A percentile compares a stretch with the other conserved stretches of the same genome.
phyloP scores from a whole-genome alignment of 2,888 invertebrate genomes.

The Cephus spinipes region DNA sequence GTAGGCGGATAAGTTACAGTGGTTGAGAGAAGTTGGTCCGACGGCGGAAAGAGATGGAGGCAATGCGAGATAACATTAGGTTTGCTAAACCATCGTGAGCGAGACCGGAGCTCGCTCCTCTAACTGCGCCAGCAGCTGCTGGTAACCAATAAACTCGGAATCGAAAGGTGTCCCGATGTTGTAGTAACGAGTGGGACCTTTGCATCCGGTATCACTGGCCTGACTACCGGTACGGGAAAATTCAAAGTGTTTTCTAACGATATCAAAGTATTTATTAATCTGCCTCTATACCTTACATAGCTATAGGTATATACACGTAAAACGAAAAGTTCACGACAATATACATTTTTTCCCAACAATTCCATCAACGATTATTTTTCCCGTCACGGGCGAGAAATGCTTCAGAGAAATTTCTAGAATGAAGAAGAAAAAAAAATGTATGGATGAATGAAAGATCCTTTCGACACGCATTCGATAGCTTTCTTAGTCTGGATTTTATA shows the following conservation, averaged over 20 bases:
- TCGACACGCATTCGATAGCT: neutral
- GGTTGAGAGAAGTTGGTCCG: constrained; percentile 13
- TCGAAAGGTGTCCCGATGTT: constrained; percentile 17
- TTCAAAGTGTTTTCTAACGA: neutral
- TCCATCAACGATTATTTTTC: neutral
- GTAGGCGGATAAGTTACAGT: constrained; percentile 27
- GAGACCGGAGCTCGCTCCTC: neutral
- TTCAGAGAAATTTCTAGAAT: neutral
- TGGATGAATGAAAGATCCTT: neutral
- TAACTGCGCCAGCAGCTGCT: constrained; percentile 4
- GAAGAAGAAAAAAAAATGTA: neutral
- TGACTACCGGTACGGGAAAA: neutral
- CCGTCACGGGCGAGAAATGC: neutral
- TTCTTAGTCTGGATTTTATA: neutral
- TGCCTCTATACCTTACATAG: neutral
- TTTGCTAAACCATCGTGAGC: constrained; percentile 8
- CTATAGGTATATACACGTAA: constrained; percentile 2
- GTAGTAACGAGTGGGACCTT: constrained; percentile 2
- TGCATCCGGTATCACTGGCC: constrained; percentile 2
- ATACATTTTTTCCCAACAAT: neutral
- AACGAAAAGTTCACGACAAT: neutral
- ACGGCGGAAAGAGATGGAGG: neutral
- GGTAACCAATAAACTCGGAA: constrained; percentile 23
- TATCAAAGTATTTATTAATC: neutral
- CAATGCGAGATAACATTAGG: constrained; percentile 7